A percentile compares a stretch with the other conserved stretches of the same genome.
Conservation (phyloP, 2,113 vertebrate genomes). For the Tinamus guttatus region DNA sequence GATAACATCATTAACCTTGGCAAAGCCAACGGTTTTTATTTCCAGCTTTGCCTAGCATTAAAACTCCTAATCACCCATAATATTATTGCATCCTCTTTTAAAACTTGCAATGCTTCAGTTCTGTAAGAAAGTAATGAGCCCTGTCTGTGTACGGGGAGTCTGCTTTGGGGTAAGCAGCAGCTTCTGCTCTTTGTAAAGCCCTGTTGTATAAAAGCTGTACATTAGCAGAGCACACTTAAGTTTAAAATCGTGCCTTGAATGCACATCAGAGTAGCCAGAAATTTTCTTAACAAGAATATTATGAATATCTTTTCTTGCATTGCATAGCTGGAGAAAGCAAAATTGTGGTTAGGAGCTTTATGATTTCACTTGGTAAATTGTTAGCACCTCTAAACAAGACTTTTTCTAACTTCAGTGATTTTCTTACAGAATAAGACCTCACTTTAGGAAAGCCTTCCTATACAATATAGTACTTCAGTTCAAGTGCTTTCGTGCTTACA, state of each 20-base stretch:
- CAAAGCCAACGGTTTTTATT: constrained; percentile 34
- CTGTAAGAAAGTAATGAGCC: background rate
- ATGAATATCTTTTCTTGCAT: background rate
- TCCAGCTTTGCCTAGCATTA: background rate
- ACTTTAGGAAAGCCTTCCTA: background rate
- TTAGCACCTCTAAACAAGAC: background rate
- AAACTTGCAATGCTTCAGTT: background rate
- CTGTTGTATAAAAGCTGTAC: background rate
- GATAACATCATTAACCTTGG: constrained; percentile 49
- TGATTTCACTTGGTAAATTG: background rate
- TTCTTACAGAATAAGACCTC: background rate
- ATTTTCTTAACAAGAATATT: background rate
- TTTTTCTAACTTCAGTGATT: background rate
- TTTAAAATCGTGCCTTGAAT: background rate
- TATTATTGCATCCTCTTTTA: background rate
- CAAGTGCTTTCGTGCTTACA: background rate
- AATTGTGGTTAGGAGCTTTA: background rate
- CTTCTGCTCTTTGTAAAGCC: background rate
- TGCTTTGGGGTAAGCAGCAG: background rate
- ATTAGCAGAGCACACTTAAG: background rate
- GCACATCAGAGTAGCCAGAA: background rate
- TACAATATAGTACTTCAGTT: background rate
- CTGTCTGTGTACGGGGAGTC: background rate
- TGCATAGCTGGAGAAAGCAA: background rate
- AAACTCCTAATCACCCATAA: background rate